Evolutionary conservation across 2,113 vertebrate species (phyloP).

Genomic region (Leucopsar rothschildi): DNA sequence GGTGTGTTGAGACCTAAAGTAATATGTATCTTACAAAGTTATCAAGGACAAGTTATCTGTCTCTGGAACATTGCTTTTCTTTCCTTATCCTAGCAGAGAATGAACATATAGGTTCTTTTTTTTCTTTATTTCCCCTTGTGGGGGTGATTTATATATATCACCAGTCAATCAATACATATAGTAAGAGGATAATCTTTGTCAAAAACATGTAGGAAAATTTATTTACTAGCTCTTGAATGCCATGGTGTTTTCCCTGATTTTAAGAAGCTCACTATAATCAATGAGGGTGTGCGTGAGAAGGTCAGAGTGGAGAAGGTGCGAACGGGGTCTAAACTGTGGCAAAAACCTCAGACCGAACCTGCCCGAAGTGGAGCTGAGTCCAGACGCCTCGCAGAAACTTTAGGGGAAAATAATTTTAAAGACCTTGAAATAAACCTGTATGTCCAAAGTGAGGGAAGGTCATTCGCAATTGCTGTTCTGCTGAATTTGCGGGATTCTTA

Average conservation of each 20-base stretch:
- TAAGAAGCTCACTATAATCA: neutral
- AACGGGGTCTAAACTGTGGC: fast-evolving
- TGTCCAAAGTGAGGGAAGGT: neutral
- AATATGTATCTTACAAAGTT: neutral
- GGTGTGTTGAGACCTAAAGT: neutral
- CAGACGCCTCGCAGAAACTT: neutral
- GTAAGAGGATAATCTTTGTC: neutral
- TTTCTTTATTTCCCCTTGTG: fast-evolving
- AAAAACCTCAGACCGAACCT: neutral
- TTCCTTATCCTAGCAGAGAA: neutral
- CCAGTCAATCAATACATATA: fast-evolving
- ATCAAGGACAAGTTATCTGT: neutral
- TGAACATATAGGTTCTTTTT: fast-evolving
- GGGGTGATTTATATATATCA: neutral
- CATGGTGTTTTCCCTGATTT: neutral
- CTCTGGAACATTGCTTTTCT: fast-evolving
- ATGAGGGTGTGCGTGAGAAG: neutral
- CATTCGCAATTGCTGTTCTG: neutral
- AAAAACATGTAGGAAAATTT: neutral
- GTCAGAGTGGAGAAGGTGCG: neutral
- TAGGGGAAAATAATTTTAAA: neutral
- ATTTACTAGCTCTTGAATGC: neutral
- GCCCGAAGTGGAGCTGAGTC: neutral
- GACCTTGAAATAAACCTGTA: neutral
- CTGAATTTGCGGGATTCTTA: neutral